Base-by-base conservation (phyloP, 2,113 vertebrate genomes). In the Thamnophis sirtalis region DNA sequence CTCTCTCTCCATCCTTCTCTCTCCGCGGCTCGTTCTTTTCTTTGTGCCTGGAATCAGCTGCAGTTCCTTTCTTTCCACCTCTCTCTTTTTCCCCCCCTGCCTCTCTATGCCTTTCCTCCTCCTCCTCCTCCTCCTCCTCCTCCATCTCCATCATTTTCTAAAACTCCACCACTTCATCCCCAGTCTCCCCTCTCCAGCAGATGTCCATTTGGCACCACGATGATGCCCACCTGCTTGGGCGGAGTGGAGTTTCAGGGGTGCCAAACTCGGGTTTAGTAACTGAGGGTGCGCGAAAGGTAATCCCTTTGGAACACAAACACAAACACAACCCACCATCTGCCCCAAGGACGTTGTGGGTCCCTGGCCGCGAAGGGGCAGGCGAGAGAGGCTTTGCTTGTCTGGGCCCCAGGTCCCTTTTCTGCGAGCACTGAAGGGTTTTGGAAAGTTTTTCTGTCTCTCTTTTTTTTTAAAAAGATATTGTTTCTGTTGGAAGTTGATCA, bases 31-130 rank as follows among this genome's bases (percentile, higher is more conserved):
- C 3, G 96, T 73, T 96, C 95, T 86, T 94, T 95, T 93, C 94
- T 97, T 97, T 97, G 96, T 97, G 96, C 95, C 95, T 96, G 92
- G 92, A 95, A 95, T 90, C 94, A 96, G 96, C 95, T 89, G 15
- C 4, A 85, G 93, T 94, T 96, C 92, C 55, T 86, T 56, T 88
- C 53, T 54, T 22, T 58, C 56, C 24, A 9, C 22, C 58, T 26
- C 56, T 60, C 56, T 1, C 92, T 93, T 28, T 9, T 4, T 15
- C 24, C 90, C 93, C 95, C 93, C 43, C 94, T 43, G 28, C 94
- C 96, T 92, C 95, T 95, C 93, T 92, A 8, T 54, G 21, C 63
- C 15, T 33, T 24, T 11, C 54, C 13, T 13, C 51, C 7, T 50
- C 17, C 17, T 1, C 21, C 19, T 4, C 5, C 55, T 43, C 43